These are phyloP conservation scores for Chironex yamaguchii DNA, from an alignment of 30 jellyfish, hydroid and myxozoan genomes.

Conservation along the genomic window DNA sequence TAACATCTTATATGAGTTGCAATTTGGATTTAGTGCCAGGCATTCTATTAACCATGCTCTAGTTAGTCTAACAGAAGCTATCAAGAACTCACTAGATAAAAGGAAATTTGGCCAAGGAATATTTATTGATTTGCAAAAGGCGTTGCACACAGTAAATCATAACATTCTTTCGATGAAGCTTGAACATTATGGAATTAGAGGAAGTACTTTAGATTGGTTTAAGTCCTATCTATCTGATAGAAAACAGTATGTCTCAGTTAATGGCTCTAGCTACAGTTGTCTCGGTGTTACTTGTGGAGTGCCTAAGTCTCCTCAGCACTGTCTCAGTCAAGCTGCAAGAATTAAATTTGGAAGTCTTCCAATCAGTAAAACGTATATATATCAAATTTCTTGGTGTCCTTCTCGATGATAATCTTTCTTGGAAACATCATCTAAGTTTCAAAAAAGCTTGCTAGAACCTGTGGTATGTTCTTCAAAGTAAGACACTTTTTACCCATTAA, in stretches of 20 bases:
- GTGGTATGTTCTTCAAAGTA: too few relatives aligned
- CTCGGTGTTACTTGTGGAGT: slow-evolving; percentile 11
- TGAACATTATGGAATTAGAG: slow-evolving; percentile 37
- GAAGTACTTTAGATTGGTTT: slow-evolving; percentile 36
- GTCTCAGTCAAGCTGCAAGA: too few relatives aligned
- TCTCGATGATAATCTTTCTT: too few relatives aligned
- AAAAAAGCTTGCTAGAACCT: too few relatives aligned
- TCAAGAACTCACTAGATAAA: slow-evolving; percentile 15
- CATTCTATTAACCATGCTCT: slow-evolving; percentile 74
- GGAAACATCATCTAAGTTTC: too few relatives aligned
- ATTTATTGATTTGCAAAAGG: slow-evolving; percentile 51
- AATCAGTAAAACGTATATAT: too few relatives aligned
- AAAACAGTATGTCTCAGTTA: slow-evolving; percentile 31
- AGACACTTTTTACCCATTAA: too few relatives aligned
- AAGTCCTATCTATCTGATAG: slow-evolving; percentile 40
- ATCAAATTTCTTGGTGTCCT: too few relatives aligned
- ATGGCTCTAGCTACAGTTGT: slow-evolving; percentile 3
- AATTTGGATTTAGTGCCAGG: slow-evolving; percentile 68
- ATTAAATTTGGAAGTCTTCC: too few relatives aligned
- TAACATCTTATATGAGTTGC: slow-evolving; percentile 38
- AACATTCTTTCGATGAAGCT: slow-evolving; percentile 26
- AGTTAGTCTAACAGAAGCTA: slow-evolving; percentile 54
- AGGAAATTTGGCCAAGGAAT: slow-evolving; percentile 23
- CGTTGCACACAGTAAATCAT: slow-evolving; percentile 56
- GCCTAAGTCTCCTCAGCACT: slow-evolving; percentile 46